Percentiles rank a stretch among this genome's conserved stretches.
These are phyloP conservation scores for Olivierus martensii DNA, from an alignment of 1,140 invertebrate genomes.

Conservation along the genomic window DNA sequence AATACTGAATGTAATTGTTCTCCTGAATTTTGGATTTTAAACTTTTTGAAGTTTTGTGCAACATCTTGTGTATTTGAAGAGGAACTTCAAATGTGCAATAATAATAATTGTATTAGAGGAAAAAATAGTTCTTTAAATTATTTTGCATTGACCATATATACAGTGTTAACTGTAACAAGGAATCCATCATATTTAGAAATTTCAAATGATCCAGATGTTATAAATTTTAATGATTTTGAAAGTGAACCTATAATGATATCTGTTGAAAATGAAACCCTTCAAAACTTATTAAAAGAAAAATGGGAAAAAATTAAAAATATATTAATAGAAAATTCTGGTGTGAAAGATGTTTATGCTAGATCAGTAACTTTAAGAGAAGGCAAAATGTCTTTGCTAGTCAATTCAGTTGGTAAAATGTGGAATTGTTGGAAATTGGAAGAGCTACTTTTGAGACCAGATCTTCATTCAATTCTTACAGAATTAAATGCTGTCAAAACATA, in stretches of 20 bases:
- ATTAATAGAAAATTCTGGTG: conserved; percentile 6
- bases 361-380: conserved; percentile 1
- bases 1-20: too few species aligned
- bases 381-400: conserved; percentile 3
- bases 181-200: too few species aligned
- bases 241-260: conserved; percentile 3
- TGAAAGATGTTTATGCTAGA: background rate
- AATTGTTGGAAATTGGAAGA: conserved; percentile 10
- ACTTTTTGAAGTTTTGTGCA: too few species aligned
- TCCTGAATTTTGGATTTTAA: too few species aligned
- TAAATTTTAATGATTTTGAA: background rate
- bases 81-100: too few species aligned
- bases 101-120: too few species aligned
- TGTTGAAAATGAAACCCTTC: background rate
- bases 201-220: too few species aligned
- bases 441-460: conserved; percentile 8
- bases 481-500: too few species aligned
- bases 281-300: conserved; percentile 6
- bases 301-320: conserved; percentile 1
- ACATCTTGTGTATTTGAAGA: too few species aligned
- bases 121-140: too few species aligned
- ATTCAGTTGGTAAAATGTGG: conserved; percentile 9
- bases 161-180: too few species aligned
- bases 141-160: too few species aligned
- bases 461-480: background rate